Evolutionary conservation across 1,140 invertebrate genomes (phyloP).

Genomic region (Heliconius hermathena): DNA sequence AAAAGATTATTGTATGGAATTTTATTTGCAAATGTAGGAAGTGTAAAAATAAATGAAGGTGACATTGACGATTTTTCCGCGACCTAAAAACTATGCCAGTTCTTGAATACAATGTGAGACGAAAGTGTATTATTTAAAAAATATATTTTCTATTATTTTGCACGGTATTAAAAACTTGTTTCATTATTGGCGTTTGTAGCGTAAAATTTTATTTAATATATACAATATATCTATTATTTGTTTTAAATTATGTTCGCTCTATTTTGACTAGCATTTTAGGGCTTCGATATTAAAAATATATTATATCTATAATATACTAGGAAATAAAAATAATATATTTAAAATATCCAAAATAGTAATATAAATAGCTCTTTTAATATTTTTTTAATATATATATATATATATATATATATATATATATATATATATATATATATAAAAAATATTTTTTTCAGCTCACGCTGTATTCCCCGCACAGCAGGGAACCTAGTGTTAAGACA

Average conservation of each 20-base stretch:
- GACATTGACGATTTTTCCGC: constrained; percentile 73
- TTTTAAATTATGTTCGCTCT: not conserved
- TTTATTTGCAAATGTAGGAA: constrained; percentile 44
- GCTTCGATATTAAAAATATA: not conserved
- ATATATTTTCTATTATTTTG: not conserved
- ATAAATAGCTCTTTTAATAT: not conserved
- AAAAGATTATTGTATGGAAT: not conserved
- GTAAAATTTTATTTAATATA: not conserved
- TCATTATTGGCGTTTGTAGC: not conserved
- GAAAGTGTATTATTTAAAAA: constrained; percentile 15
- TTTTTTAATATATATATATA: too few species aligned
- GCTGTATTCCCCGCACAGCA: too few species aligned
- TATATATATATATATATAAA: too few species aligned
- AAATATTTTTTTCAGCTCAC: too few species aligned
- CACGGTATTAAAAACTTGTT: not conserved
- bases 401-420: too few species aligned
- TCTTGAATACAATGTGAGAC: constrained; percentile 27
- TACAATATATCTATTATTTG: not conserved
- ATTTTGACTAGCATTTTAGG: not conserved
- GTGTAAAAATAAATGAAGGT: constrained; percentile 68
- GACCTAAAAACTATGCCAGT: constrained; percentile 63
- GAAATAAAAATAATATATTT: not conserved
- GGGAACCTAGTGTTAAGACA: too few species aligned
- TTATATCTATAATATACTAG: not conserved
- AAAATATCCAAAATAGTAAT: not conserved